phyloP scores from a whole-genome alignment of 2,797 vertebrate genomes.

The Hemitrygon akajei region DNA sequence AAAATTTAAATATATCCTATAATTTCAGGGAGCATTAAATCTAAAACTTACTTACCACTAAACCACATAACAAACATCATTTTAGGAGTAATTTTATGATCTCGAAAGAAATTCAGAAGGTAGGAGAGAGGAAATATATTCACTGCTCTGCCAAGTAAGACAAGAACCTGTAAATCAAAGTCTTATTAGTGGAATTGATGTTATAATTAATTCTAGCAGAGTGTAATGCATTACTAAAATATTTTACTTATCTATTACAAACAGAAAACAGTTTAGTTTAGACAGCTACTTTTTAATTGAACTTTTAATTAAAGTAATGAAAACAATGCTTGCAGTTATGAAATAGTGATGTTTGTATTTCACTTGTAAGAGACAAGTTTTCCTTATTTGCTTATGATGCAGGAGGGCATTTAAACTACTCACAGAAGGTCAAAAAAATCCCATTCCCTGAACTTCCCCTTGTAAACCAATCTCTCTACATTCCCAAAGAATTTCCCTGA shows the following conservation, averaged over 20 bases:
- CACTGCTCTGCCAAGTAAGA: slow-evolving; percentile 85
- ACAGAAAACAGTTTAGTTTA: not conserved
- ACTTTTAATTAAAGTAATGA: not conserved
- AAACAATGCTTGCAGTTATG: not conserved
- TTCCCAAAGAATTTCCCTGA: too few species aligned
- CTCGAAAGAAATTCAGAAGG: slow-evolving; percentile 92
- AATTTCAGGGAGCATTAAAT: not conserved
- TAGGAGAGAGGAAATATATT: slow-evolving; percentile 96
- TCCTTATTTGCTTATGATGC: too few species aligned
- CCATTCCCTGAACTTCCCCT: too few species aligned
- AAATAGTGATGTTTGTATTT: not conserved
- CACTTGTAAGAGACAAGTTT: not conserved
- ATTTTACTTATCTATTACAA: not conserved
- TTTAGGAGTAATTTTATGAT: slow-evolving; percentile 96
- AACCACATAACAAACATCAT: slow-evolving; percentile 99
- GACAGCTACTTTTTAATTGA: too few species aligned
- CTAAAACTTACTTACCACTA: slow-evolving; percentile 71
- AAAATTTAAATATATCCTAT: not conserved
- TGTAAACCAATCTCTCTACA: too few species aligned
- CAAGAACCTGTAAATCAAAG: slow-evolving; percentile 67
- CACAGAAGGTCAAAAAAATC: too few species aligned
- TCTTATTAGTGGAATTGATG: not conserved
- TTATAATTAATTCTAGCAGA: slow-evolving; percentile 37
- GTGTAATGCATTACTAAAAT: not conserved
- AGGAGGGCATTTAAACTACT: too few species aligned